Base-by-base conservation (phyloP, 2,888 invertebrate species). In the Dynastes hyllus region DNA sequence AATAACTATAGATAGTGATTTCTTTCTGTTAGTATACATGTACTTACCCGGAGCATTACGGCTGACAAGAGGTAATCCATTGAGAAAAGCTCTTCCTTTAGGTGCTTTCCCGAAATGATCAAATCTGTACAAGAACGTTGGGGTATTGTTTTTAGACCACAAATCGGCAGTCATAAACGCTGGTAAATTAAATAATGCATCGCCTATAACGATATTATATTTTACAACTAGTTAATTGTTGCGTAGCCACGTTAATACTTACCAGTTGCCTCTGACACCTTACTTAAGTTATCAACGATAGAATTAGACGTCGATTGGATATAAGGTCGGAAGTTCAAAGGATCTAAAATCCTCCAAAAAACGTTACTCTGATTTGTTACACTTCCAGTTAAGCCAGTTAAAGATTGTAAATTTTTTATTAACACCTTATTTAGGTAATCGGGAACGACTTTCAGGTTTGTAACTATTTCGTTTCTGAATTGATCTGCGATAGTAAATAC, bases 131-230 rank as follows among this genome's bases (percentile, higher is more conserved):
- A 95, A 90, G 86, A 91, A 95, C 0, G 94, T 92, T 0, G 93
- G 91, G 0, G 92, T 92, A 0, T 90, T 89, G 67, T 90, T 88
- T 80, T 93, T 92, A 0, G 90, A 86, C 95, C 95, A 95, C n/a
- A 92, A 90, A 81, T 93, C 90, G 0, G 93, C 93, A 4, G 93
- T 94, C 70, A 94, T 88, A 85, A 93, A 94, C 0, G 94, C 94
- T 1, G 95, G 95, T 75, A 94, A 91, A 86, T 95, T 95, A 85
- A 95, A 95, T 22, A 95, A 86, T 0, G 94, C 94, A 86, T 95
- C 95, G 32, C 92, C 94, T 91, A 80, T 32, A 66, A 53, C 27
- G 16, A 70, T 67, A 45, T 67, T 13, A n/a, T 1, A 13, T n/a
- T n/a, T 29, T 11, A n/a, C 3, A 11, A 1, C 6, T n/a, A 29